Evolutionary conservation across 2,113 vertebrate species (phyloP), one percentile per base, ranked within the genome.

Genomic region (Mungos mungo): DNA sequence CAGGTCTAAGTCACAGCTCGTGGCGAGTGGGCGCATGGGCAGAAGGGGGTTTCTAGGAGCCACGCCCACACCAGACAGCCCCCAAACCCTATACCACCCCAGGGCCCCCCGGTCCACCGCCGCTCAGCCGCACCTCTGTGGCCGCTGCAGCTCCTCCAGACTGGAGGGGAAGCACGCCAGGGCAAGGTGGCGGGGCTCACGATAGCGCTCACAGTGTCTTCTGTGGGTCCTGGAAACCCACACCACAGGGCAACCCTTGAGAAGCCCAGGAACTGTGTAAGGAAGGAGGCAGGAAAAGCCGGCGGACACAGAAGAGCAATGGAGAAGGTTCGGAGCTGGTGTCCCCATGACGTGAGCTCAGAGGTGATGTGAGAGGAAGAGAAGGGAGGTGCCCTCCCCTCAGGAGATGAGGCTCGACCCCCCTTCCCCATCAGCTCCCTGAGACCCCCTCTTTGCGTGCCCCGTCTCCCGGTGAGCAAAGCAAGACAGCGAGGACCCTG

Each of bases 281-380:
- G 35, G 3, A 33, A 25, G 14, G 63, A 52, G 33, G 25, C 7
- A 11, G 0, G 38, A 65, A 45, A 14, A 76, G 15, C 12, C 41
- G 5, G 31, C 11, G 19, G 18, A n/a, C 3, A 5, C 7, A 29
- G 19, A 27, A 5, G 41, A 57, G 3, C 0, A 0, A 5, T 23
- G 0, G 2, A 29, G 45, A 7, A 2, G 21, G 11, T 35, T 13
- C 2, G 11, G 4, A 23, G 12, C 66, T 35, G 35, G 10, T 2
- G 15, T 41, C 21, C 15, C 0, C 2, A 38, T 1, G 9, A 71
- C 2, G 1, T 29, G 35, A 15, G 2, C 5, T 81, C 47, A 33
- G 15, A 66, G 45, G 19, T 3, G 4, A 23, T 1, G 1, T 47
- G 12, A 6, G 3, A 29, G 54, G 2, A 1, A 13, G 79, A 3